Evolutionary conservation across 2,888 invertebrate species (phyloP), one percentile per base, ranked within the genome.

Genomic region (Zhuqinia jingwanae): DNA sequence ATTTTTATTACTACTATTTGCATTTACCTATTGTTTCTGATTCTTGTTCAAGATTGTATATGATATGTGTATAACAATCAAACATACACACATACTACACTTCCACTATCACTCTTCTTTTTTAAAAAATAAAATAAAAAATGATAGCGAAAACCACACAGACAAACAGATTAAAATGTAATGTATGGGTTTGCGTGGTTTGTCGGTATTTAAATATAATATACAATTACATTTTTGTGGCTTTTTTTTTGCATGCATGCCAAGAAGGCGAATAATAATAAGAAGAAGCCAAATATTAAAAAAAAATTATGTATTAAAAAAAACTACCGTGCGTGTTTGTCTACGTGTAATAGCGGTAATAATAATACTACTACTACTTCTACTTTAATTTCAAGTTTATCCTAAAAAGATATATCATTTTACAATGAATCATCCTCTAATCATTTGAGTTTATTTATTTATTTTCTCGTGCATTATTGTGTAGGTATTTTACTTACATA

Each of bases 321-420:
- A n/a, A n/a, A n/a, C n/a, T n/a, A n/a, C n/a, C n/a, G n/a, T 65
- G 36, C 65, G 65, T 65, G 65, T n/a, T n/a, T n/a, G n/a, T n/a
- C n/a, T 65, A 36, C 63, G 25, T 42, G 65, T 65, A 65, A 65
- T 65, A 65, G 65, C 1, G 0, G 20, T 65, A 30, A 30, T 63
- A 65, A 65, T 65, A 65, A 65, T 42, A 65, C 17, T 20, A 11
- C 63, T 30, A 30, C n/a, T n/a, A n/a, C n/a, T n/a, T 17, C 36
- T 42, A 65, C 42, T 65, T 65, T 65, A 42, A 65, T 42, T 65
- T 65, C 65, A 65, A 65, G 65, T 65, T 65, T 65, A 65, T 42
- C 65, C n/a, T n/a, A n/a, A n/a, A n/a, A n/a, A n/a, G n/a, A 42
- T 65, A 17, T 42, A 77, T 77, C 30, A 77, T 42, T 65, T 65